phyloP scores from a whole-genome alignment of 2,797 vertebrate genomes.

The Carapus acus region DNA sequence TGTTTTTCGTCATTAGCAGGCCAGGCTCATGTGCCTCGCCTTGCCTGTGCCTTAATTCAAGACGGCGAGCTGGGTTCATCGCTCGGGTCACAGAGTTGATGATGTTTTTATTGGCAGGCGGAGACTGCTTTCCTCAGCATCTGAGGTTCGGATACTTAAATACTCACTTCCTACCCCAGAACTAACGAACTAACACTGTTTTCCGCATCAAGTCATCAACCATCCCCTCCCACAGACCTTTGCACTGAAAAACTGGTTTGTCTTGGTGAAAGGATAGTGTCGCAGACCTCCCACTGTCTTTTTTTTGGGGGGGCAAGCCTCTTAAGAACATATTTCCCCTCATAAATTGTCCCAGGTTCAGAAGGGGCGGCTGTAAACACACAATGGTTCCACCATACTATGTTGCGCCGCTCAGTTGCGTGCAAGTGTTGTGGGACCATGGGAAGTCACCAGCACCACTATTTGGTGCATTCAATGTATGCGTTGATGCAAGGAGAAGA shows the following conservation, averaged over 20 bases:
- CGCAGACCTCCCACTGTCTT: constrained; percentile 48
- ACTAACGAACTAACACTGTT: constrained; percentile 44
- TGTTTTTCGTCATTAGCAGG: constrained; percentile 22
- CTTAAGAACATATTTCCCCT: constrained; percentile 55
- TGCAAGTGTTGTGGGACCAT: not conserved
- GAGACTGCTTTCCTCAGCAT: constrained; percentile 51
- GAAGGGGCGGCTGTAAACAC: constrained; percentile 55
- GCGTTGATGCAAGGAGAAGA: not conserved
- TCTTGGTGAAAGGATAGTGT: constrained; percentile 8
- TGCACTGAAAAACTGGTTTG: constrained; percentile 28
- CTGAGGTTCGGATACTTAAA: constrained; percentile 52
- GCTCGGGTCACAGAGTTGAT: constrained; percentile 51
- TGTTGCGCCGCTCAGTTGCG: constrained; percentile 15
- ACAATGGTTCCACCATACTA: constrained; percentile 21
- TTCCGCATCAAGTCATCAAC: constrained; percentile 20
- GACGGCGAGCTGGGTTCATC: constrained; percentile 35
- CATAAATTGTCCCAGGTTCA: constrained; percentile 57
- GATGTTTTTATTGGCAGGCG: constrained; percentile 55
- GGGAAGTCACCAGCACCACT: constrained; percentile 19
- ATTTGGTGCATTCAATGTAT: not conserved
- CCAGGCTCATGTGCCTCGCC: constrained; percentile 10
- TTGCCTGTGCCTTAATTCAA: constrained; percentile 30
- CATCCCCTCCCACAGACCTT: constrained; percentile 27
- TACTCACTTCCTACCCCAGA: constrained; percentile 44
- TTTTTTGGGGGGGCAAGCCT: constrained; percentile 31